phyloP scores from a whole-genome alignment of 2,113 vertebrate genomes.

The Dicentrarchus labrax region DNA sequence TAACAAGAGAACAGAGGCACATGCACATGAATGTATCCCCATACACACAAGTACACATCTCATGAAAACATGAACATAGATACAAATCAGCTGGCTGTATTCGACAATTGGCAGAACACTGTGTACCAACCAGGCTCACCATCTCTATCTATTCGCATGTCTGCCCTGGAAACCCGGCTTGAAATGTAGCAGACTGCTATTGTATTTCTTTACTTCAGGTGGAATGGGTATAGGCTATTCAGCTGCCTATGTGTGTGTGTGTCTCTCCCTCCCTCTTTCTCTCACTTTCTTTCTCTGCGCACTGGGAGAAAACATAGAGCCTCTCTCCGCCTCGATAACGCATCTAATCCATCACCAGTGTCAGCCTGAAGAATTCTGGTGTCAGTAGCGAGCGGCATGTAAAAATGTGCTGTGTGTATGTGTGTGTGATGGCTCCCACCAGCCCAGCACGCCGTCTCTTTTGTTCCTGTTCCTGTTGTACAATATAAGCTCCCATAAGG shows the following conservation, averaged over 20 bases:
- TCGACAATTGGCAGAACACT: conserved; percentile 39
- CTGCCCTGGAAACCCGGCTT: conserved; percentile 52
- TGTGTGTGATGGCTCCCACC: conserved; percentile 61
- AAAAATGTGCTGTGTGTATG: conserved; percentile 54
- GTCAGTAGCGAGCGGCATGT: conserved; percentile 70
- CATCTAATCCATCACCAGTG: conserved; percentile 84
- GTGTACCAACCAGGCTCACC: conserved; percentile 38
- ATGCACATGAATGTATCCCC: not conserved
- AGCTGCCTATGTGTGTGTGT: conserved; percentile 35
- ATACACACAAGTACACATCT: not conserved
- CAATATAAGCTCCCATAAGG: conserved; percentile 75
- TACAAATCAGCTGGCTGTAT: conserved; percentile 32
- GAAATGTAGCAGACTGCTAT: conserved; percentile 68
- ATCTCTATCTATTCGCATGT: conserved; percentile 51
- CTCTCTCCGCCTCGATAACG: conserved; percentile 81
- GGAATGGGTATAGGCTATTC: conserved; percentile 54
- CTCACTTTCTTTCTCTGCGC: conserved; percentile 41
- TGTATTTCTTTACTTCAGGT: conserved; percentile 70
- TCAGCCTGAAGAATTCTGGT: conserved; percentile 82
- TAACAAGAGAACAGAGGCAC: not conserved
- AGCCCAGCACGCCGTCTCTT: conserved; percentile 61
- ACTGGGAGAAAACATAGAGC: conserved; percentile 67
- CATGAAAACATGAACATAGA: conserved; percentile 6
- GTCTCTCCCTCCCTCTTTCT: conserved; percentile 28
- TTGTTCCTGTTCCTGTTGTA: conserved; percentile 75